phyloP scores from a whole-genome alignment of 2,888 invertebrate genomes.

The Sipunculus nudus region DNA sequence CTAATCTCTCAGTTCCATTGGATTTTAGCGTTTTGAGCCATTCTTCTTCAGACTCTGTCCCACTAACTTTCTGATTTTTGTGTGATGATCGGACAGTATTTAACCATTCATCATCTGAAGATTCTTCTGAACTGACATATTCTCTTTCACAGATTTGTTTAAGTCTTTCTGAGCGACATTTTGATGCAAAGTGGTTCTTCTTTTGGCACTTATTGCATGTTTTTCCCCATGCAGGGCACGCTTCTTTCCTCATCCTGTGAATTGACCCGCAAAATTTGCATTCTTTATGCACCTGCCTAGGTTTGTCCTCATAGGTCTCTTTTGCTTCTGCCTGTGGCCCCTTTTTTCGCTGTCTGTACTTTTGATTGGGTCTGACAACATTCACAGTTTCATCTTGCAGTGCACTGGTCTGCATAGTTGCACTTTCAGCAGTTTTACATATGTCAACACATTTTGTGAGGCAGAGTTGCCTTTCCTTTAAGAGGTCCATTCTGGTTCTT shows the following conservation, averaged over 20 bases:
- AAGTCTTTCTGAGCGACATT: slow-evolving; percentile 1
- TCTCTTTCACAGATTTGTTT: too few species aligned
- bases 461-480: slow-evolving; percentile 11
- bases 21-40: too few species aligned
- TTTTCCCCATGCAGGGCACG: slow-evolving; percentile 13
- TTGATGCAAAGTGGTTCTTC: slow-evolving; percentile 5
- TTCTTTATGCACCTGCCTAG: too few species aligned
- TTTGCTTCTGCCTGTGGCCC: too few species aligned
- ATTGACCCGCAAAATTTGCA: slow-evolving; percentile 9
- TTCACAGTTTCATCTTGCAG: background rate
- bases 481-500: slow-evolving; percentile 2
- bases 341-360: too few species aligned
- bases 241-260: slow-evolving; percentile 12
- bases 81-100: too few species aligned
- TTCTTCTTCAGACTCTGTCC: too few species aligned
- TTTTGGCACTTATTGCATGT: slow-evolving; percentile 3
- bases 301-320: too few species aligned
- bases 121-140: too few species aligned
- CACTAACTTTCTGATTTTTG: slow-evolving; percentile 3
- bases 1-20: too few species aligned
- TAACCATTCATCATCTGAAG: too few species aligned
- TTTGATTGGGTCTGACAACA: too few species aligned
- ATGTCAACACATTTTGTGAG: background rate
- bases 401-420: background rate
- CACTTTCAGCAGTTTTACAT: slow-evolving; percentile 16